phyloP scores from a whole-genome alignment of 2,113 vertebrate genomes.

The Climacteris rufus region DNA sequence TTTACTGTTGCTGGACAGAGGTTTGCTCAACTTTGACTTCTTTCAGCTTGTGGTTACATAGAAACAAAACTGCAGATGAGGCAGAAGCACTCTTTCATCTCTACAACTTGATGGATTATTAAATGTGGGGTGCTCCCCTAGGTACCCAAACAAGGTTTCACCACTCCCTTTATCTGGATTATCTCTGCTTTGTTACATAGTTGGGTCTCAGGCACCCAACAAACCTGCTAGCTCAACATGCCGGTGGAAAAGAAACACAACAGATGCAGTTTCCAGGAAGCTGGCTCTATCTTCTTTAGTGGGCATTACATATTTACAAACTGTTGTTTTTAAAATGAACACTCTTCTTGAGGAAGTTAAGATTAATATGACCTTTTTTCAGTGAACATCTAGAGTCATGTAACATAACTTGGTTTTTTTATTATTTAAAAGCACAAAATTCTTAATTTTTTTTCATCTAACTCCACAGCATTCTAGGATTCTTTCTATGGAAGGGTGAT shows the following conservation, averaged over 20 bases:
- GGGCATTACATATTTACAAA: constrained; percentile 65
- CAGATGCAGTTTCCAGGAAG: constrained; percentile 59
- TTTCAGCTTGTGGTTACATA: constrained; percentile 15
- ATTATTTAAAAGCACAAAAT: constrained; percentile 16
- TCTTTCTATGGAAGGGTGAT: constrained; percentile 45
- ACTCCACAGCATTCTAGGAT: constrained; percentile 32
- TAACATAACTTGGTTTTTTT: neutral
- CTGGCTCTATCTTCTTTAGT: constrained; percentile 59
- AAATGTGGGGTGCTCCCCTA: constrained; percentile 34
- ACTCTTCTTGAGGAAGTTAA: constrained; percentile 53
- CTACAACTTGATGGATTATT: constrained; percentile 40
- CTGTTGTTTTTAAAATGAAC: constrained; percentile 51
- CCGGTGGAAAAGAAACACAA: constrained; percentile 40
- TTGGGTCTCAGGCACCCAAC: constrained; percentile 54
- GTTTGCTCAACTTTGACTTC: neutral
- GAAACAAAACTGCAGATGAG: constrained; percentile 28
- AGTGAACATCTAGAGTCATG: constrained; percentile 51
- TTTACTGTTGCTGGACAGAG: constrained; percentile 1
- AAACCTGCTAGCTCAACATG: constrained; percentile 47
- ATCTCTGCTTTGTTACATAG: constrained; percentile 45
- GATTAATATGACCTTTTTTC: constrained; percentile 40
- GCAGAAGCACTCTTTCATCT: neutral
- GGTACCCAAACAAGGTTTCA: constrained; percentile 18
- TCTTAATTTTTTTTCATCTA: constrained; percentile 11
- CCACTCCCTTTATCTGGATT: constrained; percentile 56